Base-by-base conservation (phyloP, 2,797 vertebrate genomes). In the Gadopsis bispinosus region DNA sequence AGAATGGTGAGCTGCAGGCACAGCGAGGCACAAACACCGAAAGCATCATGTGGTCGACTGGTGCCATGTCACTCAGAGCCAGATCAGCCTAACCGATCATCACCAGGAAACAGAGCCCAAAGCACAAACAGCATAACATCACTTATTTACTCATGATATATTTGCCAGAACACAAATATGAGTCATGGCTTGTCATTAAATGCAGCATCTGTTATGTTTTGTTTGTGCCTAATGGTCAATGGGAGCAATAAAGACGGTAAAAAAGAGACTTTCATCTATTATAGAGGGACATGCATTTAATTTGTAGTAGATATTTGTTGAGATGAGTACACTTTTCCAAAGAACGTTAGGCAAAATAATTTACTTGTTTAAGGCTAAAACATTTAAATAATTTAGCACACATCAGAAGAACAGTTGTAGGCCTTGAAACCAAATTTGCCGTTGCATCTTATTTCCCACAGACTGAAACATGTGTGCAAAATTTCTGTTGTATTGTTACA, bases 1-100 rank as follows among this genome's bases (percentile, higher is more conserved):
- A 92, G 71, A 72, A 86, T 75, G 70, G 80, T 77, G 72, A 89
- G 81, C 77, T 67, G 22, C 61, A 80, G 75, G 77, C 77, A 74
- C 51, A 65, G 22, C 35, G 35, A 89, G 70, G 53, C 85, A 88
- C 54, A 6, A 20, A 79, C 83, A 89, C 78, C 68, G 77, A 87
- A 84, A 89, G 83, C 87, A 69, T 69, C 43, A 26, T 83, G 84
- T 37, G 89, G 83, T 76, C 12, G 37, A 58, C 80, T 79, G 69
- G 73, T 70, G 75, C 11, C 59, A 51, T 79, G 84, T 83, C n/a
- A 56, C 76, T 72, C 17, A 53, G 56, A 10, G 41, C 70, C 70
- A 87, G 73, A 88, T 72, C 75, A 74, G 50, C 74, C 45, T 29
- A 53, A 75, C 54, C 19, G 8, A 73, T 84, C 75, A 77, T 85